phyloP scores from a whole-genome alignment of 1,140 invertebrate genomes.

The Xylocopa sonorina region DNA sequence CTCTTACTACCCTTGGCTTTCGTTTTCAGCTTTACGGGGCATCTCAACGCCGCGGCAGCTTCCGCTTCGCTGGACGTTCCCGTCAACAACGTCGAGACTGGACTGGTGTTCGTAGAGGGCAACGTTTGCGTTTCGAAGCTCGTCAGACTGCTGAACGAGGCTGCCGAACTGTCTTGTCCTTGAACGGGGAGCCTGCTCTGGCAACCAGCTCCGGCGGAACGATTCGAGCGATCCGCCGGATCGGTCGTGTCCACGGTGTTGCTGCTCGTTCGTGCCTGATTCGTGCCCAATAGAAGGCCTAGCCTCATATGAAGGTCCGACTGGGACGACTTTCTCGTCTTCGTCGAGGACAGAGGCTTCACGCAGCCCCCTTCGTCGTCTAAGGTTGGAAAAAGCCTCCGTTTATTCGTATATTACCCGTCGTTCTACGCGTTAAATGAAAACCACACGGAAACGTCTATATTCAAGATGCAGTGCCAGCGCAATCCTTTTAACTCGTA shows the following conservation, averaged over 20 bases:
- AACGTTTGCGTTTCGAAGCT: constrained; percentile 88
- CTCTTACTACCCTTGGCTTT: constrained; percentile 72
- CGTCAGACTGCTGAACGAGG: constrained; percentile 87
- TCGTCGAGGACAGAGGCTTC: constrained; percentile 83
- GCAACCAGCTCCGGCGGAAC: constrained; percentile 8
- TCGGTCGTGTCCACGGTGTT: constrained; percentile 57
- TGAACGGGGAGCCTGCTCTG: constrained; percentile 72
- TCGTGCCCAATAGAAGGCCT: constrained; percentile 88
- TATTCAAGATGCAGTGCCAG: constrained; percentile 33
- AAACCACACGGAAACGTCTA: constrained; percentile 14
- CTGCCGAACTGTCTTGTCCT: constrained; percentile 83
- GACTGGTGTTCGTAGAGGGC: constrained; percentile 92
- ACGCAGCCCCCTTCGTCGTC: constrained; percentile 88
- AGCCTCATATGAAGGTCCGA: constrained; percentile 92
- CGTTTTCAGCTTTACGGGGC: constrained; percentile 81
- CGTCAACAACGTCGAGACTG: constrained; percentile 92
- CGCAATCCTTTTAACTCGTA: not conserved
- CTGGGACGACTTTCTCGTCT: constrained; percentile 84
- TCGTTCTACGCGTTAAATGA: not conserved
- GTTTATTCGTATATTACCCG: no score
- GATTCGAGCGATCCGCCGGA: constrained; percentile 38
- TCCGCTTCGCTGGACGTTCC: constrained; percentile 88
- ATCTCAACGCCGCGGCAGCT: constrained; percentile 80
- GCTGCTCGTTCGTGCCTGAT: constrained; percentile 58
- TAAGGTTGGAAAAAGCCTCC: constrained; percentile 66